Evolutionary conservation across 2,113 vertebrate species (phyloP), one percentile per base, ranked within the genome.

Genomic region (Gavia stellata): DNA sequence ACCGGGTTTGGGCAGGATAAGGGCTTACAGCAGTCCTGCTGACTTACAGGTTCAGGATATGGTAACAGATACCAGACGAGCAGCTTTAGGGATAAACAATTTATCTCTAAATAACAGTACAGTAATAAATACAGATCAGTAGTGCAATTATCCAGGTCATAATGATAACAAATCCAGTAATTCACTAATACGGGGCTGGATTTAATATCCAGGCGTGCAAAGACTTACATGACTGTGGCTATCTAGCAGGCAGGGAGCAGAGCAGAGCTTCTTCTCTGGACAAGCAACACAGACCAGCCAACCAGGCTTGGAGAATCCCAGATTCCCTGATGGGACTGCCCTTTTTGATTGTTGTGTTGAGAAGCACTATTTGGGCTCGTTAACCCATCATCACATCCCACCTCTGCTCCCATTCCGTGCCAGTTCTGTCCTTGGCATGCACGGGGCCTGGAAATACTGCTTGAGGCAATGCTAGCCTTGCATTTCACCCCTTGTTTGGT

Each of bases 221-320:
- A 56, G 34, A 45, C 55, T 50, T 31, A 14, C 9, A 18, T 1
- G 7, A 55, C 10, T 2, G 0, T 8, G 29, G 28, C 3, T 45
- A 10, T 31, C 28, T 12, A 52, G 45, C 45, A 55, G 47, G 61
- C 74, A 47, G 59, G 74, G 40, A 73, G 14, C 42, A 45, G 58
- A 24, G 16, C 29, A 58, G 3, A 34, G 42, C 42, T 49, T 20
- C 83, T 61, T 56, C 68, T 78, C 34, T 5, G 8, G 17, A 53
- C 23, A 33, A 62, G 34, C 0, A 0, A 24, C 17, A 12, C 15
- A 12, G 29, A 52, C 19, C 21, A 26, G 25, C 20, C 2, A 2
- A 20, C 3, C 13, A 29, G 25, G 36, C 29, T 38, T 58, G 61
- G 36, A 16, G 19, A 68, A 52, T n/a, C 40, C 38, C 26, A 42